Evolutionary conservation across 1,140 invertebrate species (phyloP).

Genomic region (Proctacanthus coquilletti): DNA sequence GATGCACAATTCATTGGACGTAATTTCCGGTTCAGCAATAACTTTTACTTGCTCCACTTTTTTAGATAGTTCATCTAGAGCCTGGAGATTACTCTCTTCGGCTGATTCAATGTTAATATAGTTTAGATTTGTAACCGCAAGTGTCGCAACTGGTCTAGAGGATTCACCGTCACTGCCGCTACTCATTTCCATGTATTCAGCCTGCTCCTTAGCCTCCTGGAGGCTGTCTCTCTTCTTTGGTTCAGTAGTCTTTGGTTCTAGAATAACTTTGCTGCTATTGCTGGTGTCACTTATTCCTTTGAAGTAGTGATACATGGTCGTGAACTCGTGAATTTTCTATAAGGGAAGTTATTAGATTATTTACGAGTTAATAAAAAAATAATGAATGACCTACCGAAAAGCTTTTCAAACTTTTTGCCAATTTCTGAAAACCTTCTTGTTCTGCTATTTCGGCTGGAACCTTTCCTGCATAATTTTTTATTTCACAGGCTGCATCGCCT

Average conservation of each 20-base stretch:
- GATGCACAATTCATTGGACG: slow-evolving; percentile 25
- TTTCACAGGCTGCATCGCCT: slow-evolving; percentile 58
- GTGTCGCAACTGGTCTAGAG: slow-evolving; percentile 19
- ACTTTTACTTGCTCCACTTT: slow-evolving; percentile 10
- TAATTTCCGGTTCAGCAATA: slow-evolving; percentile 16
- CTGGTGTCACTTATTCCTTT: slow-evolving; percentile 51
- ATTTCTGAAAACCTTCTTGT: slow-evolving; percentile 46
- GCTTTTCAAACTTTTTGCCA: slow-evolving; percentile 55
- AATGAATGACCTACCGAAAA: slow-evolving; percentile 43
- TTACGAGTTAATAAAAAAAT: not conserved
- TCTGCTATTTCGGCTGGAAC: slow-evolving; percentile 68
- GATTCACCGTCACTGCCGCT: slow-evolving; percentile 26
- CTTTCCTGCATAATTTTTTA: slow-evolving; percentile 58
- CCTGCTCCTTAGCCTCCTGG: not conserved
- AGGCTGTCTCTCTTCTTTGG: slow-evolving; percentile 6
- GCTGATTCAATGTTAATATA: slow-evolving; percentile 25
- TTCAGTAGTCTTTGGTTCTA: not conserved
- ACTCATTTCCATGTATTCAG: slow-evolving; percentile 30
- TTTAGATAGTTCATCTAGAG: slow-evolving; percentile 10
- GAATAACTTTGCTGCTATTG: not conserved
- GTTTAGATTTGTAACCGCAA: slow-evolving; percentile 28
- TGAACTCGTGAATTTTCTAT: slow-evolving; percentile 60
- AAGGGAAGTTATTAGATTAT: slow-evolving; percentile 4
- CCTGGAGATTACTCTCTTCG: slow-evolving; percentile 23
- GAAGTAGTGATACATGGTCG: slow-evolving; percentile 67